These are phyloP conservation scores for Indicator indicator DNA, from an alignment of 2,113 vertebrate genomes.

Conservation along the genomic window DNA sequence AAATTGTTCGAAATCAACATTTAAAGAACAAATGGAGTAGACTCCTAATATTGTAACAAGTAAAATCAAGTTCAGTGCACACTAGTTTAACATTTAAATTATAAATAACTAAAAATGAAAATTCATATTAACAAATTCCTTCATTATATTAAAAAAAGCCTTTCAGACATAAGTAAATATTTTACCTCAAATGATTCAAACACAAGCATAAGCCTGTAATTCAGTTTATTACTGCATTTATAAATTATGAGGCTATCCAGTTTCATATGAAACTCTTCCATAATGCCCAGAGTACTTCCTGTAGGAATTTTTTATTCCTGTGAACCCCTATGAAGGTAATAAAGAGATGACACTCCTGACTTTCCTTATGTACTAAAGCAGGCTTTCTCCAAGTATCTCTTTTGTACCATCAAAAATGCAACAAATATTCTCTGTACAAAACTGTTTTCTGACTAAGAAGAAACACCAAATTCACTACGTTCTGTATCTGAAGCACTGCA, in stretches of 20 bases:
- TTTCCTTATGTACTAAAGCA: not conserved
- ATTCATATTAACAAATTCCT: not conserved
- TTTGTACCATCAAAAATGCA: not conserved
- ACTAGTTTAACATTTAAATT: not conserved
- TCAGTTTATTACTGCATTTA: not conserved
- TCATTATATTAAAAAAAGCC: not conserved
- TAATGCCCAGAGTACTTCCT: not conserved
- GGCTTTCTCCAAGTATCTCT: not conserved
- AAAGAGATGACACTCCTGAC: not conserved
- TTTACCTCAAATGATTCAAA: not conserved
- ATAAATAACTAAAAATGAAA: not conserved
- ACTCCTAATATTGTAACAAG: not conserved
- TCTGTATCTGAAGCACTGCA: not conserved
- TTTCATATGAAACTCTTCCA: not conserved
- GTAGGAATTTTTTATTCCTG: not conserved
- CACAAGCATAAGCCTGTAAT: not conserved
- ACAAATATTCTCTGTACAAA: not conserved
- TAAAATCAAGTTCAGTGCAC: not conserved
- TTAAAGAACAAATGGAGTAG: not conserved
- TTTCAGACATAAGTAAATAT: not conserved
- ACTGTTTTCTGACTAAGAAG: not conserved
- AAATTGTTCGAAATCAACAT: not conserved
- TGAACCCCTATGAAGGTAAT: not conserved
- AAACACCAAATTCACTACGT: not conserved
- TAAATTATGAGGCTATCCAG: not conserved